A percentile compares a stretch with the other conserved stretches of the same genome.
phyloP scores from a whole-genome alignment of 2,888 invertebrate species.

The Dolichopus griseipennis region DNA sequence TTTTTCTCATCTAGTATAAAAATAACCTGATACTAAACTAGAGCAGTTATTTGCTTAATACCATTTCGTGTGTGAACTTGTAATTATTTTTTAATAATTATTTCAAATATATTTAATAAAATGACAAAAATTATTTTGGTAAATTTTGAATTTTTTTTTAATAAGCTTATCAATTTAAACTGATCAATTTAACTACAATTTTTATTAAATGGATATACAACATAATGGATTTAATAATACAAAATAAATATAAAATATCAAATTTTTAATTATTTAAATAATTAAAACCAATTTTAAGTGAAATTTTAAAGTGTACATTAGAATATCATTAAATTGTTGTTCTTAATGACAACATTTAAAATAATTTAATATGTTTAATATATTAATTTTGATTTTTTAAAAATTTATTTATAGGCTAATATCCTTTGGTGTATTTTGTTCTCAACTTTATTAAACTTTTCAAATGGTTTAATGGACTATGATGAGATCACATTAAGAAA shows the following conservation, averaged over 20 bases:
- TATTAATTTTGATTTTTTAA: no score
- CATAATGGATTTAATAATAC: no score
- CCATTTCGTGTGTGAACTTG: constrained; percentile 1
- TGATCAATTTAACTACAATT: no score
- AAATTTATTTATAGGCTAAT: neutral
- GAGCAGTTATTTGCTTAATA: neutral
- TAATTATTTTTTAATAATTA: neutral
- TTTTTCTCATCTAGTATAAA: neutral
- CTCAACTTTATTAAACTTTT: neutral
- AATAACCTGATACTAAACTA: neutral
- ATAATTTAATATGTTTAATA: no score
- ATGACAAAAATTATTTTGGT: constrained; percentile 1
- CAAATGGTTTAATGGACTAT: neutral
- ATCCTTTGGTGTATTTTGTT: neutral
- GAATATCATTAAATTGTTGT: no score
- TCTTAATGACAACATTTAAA: no score
- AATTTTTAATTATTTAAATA: no score
- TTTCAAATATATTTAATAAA: neutral
- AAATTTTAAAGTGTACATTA: no score
- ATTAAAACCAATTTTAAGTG: no score
- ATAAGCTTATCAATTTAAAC: no score
- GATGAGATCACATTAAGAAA: neutral
- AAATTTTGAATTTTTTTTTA: neutral
- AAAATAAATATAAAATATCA: no score
- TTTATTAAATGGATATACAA: no score